Conservation (phyloP, 2,888 invertebrate species). For the Lucinisca nassula region DNA sequence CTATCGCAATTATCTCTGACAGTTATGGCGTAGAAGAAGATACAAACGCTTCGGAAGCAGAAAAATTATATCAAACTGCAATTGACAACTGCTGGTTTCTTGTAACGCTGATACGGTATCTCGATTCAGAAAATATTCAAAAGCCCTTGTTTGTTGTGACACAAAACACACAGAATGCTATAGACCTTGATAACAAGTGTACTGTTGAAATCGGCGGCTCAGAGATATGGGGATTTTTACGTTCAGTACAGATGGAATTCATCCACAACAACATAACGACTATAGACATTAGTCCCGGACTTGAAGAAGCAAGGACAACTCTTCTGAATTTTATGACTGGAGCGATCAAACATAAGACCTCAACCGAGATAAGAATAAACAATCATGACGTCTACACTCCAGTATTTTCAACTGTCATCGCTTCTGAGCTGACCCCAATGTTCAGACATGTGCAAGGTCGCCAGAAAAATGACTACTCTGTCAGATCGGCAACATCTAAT, state of each 20-base stretch:
- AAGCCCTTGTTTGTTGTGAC: background rate
- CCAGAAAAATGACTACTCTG: background rate
- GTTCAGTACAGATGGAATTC: constrained; percentile 34
- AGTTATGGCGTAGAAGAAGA: background rate
- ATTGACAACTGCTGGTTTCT: background rate
- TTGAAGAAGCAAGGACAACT: background rate
- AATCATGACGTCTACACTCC: background rate
- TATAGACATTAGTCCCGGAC: constrained; percentile 29
- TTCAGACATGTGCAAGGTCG: background rate
- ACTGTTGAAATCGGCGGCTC: constrained; percentile 40
- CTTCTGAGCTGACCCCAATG: background rate
- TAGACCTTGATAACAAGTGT: background rate
- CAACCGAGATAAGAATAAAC: background rate
- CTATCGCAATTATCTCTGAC: background rate
- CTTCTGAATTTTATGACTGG: background rate
- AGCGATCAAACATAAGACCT: background rate
- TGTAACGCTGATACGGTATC: background rate
- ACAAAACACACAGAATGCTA: background rate
- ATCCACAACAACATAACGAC: constrained; percentile 14
- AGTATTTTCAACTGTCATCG: background rate
- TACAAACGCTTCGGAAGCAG: background rate
- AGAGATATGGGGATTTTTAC: constrained; percentile 65
- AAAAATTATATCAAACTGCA: background rate
- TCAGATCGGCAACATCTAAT: background rate
- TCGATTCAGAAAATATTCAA: background rate